Evolutionary conservation across 2,888 invertebrate genomes (phyloP), one percentile per base, ranked within the genome.

Genomic region (Folsomia candida): DNA sequence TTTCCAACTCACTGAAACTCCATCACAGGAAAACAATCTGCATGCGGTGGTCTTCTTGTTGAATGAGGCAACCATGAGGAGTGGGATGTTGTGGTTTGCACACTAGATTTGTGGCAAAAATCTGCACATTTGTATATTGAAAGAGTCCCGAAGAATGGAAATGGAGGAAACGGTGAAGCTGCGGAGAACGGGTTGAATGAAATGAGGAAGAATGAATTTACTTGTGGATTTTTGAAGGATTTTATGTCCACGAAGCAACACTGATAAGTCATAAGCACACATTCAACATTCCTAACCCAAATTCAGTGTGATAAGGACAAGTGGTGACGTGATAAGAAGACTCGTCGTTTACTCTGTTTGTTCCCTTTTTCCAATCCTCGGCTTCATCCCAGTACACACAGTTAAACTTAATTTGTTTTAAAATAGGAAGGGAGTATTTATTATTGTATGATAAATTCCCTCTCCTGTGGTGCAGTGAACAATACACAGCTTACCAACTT

Each of bases 1-100:
- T 87, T 87, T 88, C 88, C 88, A 88, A 87, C 88, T 87, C 80
- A 82, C 82, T 81, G 84, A 64, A 64, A 51, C 4, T 18, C 47
- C 18, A n/a, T n/a, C n/a, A n/a, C n/a, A n/a, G n/a, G n/a, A n/a
- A n/a, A n/a, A n/a, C n/a, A 47, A 47, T 47, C 18, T 11, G 47
- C 47, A 11, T 9, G 47, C 9, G 47, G 9, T 47, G 47, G 47
- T 47, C 18, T 18, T 47, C 47, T 18, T 47, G n/a, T n/a, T n/a
- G n/a, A n/a, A n/a, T n/a, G n/a, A n/a, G n/a, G n/a, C n/a, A n/a
- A n/a, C n/a, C n/a, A n/a, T n/a, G n/a, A n/a, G n/a, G n/a, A n/a
- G n/a, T n/a, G n/a, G n/a, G n/a, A n/a, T n/a, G n/a, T n/a, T n/a
- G n/a, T n/a, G n/a, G n/a, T n/a, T n/a, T n/a, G n/a, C n/a, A n/a